Percentiles rank a stretch among this genome's conserved stretches.
Evolutionary conservation across 2,888 invertebrate species (phyloP).

Genomic region (Eupithecia insigniata): DNA sequence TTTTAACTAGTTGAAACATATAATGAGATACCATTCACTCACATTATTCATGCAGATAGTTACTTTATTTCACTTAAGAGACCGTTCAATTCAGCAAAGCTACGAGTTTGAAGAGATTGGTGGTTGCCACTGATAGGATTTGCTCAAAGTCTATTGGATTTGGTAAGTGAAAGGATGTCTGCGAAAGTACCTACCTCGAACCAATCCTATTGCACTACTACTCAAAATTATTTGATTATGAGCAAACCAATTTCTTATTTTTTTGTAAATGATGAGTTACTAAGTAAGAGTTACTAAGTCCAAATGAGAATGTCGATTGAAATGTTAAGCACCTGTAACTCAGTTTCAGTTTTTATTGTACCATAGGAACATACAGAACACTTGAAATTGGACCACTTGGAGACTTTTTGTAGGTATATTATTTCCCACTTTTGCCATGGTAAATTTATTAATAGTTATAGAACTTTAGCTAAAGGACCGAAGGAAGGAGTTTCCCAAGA

Average conservation of each 20-base stretch:
- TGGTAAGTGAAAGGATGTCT: constrained; percentile 24
- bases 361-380: too few species aligned
- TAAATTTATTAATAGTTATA: too few species aligned
- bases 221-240: constrained; percentile 1
- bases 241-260: background rate
- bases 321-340: background rate
- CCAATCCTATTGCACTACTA: background rate
- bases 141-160: constrained; percentile 33
- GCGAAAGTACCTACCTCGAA: constrained; percentile 10
- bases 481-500: too few species aligned
- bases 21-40: constrained; percentile 1
- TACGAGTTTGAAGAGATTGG: constrained; percentile 20
- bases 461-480: too few species aligned
- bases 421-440: too few species aligned
- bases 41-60: constrained; percentile 13
- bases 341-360: too few species aligned
- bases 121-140: constrained; percentile 32
- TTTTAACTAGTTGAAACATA: background rate
- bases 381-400: too few species aligned
- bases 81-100: constrained; percentile 35
- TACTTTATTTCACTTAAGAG: constrained; percentile 25
- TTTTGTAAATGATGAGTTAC: background rate
- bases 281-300: background rate
- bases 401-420: too few species aligned
- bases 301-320: background rate